Evolutionary conservation across 2,888 invertebrate genomes (phyloP).

Genomic region (Ormyrus labotus): DNA sequence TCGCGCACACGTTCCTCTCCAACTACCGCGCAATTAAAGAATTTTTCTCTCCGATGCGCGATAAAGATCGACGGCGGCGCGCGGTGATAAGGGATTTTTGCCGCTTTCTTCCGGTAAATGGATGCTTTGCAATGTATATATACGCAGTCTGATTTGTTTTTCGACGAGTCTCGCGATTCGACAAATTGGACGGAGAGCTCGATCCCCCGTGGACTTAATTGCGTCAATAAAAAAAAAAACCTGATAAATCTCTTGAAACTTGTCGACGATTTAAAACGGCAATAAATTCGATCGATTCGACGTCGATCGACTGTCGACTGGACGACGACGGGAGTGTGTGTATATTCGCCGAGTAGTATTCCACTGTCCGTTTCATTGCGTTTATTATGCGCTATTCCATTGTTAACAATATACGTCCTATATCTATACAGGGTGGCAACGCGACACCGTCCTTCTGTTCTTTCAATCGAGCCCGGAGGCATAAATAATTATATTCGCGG

Average conservation of each 20-base stretch:
- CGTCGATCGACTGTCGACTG: slow-evolving; percentile 26
- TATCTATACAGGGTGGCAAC: slow-evolving; percentile 3
- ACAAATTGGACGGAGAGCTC: slow-evolving; percentile 28
- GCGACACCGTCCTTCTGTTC: neutral
- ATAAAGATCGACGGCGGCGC: slow-evolving; percentile 1
- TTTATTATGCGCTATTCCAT: slow-evolving; percentile 20
- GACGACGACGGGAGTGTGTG: neutral
- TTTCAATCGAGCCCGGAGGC: too few species aligned
- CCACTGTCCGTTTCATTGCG: slow-evolving; percentile 31
- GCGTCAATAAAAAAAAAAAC: slow-evolving; percentile 33
- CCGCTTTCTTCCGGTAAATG: too few species aligned
- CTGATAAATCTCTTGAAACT: slow-evolving; percentile 24
- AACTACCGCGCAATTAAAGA: slow-evolving; percentile 22
- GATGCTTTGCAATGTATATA: too few species aligned
- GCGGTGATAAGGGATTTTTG: slow-evolving; percentile 11
- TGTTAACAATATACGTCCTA: slow-evolving; percentile 23
- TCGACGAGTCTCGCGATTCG: neutral
- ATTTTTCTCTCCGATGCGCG: neutral
- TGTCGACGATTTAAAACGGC: slow-evolving; percentile 25
- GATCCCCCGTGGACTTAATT: neutral
- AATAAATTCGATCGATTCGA: slow-evolving; percentile 52
- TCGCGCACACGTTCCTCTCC: neutral
- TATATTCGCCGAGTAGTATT: slow-evolving; percentile 36
- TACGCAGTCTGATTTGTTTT: too few species aligned
- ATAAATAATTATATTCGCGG: too few species aligned